Conservation (phyloP, 2,888 invertebrate species). For the Aspidapion aeneum region DNA sequence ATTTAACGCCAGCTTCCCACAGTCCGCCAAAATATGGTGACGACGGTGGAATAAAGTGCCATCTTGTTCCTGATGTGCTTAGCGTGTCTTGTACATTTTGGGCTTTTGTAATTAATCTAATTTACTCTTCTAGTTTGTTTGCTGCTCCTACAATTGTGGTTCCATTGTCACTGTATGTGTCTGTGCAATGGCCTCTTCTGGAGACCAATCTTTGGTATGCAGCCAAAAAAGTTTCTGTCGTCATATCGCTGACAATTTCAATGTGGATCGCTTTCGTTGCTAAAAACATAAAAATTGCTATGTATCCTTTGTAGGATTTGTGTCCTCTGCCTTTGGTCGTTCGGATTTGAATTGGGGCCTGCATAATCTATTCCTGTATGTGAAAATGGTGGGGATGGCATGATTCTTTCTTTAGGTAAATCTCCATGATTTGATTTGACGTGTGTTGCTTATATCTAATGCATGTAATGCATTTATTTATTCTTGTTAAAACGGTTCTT, state of each 20-base stretch:
- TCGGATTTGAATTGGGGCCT: background rate
- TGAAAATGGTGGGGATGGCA: background rate
- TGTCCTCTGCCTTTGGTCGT: background rate
- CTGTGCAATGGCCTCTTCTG: background rate
- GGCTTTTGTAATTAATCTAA: background rate
- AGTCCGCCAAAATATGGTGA: background rate
- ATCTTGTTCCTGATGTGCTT: background rate
- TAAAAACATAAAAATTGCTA: background rate
- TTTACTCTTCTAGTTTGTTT: background rate
- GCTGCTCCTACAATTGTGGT: background rate
- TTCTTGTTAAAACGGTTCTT: background rate
- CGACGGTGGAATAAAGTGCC: background rate
- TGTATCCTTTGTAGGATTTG: background rate
- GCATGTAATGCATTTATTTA: background rate
- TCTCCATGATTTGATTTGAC: no score
- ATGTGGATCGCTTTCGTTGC: background rate
- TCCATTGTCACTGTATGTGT: background rate
- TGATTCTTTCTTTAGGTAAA: background rate
- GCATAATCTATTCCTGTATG: background rate
- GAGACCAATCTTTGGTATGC: background rate
- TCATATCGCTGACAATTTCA: background rate
- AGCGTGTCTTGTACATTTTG: background rate
- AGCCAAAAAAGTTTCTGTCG: background rate
- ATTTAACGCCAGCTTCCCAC: background rate
- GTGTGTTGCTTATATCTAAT: background rate